Base-by-base conservation (phyloP, 2,797 vertebrate species). In the Crocodylus rhombifer region DNA sequence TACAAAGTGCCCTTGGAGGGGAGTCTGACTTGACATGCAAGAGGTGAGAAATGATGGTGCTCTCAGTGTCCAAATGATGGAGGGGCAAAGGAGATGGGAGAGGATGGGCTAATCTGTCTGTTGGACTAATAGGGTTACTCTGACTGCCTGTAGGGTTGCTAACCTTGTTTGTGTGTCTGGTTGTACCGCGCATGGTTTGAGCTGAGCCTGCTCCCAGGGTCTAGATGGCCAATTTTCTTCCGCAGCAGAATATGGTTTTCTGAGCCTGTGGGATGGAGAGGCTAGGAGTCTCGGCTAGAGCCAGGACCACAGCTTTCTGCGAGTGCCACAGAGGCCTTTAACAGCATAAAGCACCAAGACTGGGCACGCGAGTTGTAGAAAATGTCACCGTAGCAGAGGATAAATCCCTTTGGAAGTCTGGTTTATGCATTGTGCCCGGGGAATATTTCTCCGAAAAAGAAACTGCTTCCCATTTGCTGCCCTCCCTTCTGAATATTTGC, bases 301-400 rank as follows among this genome's bases (percentile, higher is more conserved):
- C 55, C 6, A 20, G 0, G 21, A 42, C 33, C 26, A 20, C 3
- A n/a, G 30, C 33, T 74, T 65, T 42, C 77, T 11, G 62, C 7
- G 76, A 25, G 26, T 25, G 16, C 51, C 23, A 73, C 14, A 15
- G 62, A 10, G 4, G 0, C 21, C 2, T 74, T 81, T 7, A 6
- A 4, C 6, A 1, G 30, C 51, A 20, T 15, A 6, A 4, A 36
- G 60, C 0, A 3, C 17, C 2, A n/a, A 17, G 14, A 0, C 0
- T 4, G n/a, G 13, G 88, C 0, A 15, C 28, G 4, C 1, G 21
- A 8, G 26, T 16, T 5, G 64, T 51, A 73, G 25, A 15, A 55
- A 1, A 23, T 20, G 71, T 55, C 42, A 7, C 18, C 4, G 6
- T 12, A 74, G 71, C 23, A 28, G 2, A 12, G 1, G 7, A 10